Percentiles rank a stretch among this genome's conserved stretches.
These are phyloP conservation scores for Pipra filicauda DNA, from an alignment of 2,113 vertebrate genomes.

Conservation along the genomic window DNA sequence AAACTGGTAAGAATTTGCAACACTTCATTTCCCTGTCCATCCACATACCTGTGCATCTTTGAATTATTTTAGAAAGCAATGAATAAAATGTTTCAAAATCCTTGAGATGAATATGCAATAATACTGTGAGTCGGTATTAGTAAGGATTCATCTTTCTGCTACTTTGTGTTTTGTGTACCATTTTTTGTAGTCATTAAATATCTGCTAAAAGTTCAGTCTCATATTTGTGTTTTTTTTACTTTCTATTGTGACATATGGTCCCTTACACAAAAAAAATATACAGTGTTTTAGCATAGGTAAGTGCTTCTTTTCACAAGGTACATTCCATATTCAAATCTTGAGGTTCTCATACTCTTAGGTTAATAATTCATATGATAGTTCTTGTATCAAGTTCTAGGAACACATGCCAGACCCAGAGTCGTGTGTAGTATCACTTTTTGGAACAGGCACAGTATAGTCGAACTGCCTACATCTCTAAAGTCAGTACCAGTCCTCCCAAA, in stretches of 20 bases:
- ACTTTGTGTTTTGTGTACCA: neutral
- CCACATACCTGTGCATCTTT: neutral
- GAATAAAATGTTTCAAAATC: neutral
- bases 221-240: neutral
- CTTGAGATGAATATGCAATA: neutral
- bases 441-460: neutral
- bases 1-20: neutral
- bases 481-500: neutral
- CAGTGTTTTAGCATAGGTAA: neutral
- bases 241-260: neutral
- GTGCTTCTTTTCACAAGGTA: neutral
- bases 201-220: neutral
- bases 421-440: neutral
- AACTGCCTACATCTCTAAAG: neutral
- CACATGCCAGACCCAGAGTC: rapidly evolving
- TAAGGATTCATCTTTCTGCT: neutral
- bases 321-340: neutral
- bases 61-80: neutral
- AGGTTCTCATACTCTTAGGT: neutral
- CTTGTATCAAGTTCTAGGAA: neutral
- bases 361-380: neutral
- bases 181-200: neutral
- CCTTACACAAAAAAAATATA: neutral
- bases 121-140: neutral
- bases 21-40: neutral